These are phyloP conservation scores for Lepidotrigona ventralis DNA, from an alignment of 1,140 invertebrate genomes.

Conservation along the genomic window DNA sequence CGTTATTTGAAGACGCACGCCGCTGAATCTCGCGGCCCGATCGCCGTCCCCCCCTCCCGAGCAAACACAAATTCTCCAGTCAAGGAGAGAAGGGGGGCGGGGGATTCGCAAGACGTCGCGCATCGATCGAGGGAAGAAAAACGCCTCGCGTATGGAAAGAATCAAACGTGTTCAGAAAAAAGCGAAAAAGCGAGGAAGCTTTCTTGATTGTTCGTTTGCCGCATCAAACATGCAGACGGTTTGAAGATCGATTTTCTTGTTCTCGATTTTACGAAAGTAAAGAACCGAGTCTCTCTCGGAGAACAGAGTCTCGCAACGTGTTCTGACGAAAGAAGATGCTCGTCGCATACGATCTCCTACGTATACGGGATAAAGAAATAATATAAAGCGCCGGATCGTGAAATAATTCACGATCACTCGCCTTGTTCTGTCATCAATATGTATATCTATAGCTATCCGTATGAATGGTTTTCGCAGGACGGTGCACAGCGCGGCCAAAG, in stretches of 20 bases:
- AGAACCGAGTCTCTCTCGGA: neutral
- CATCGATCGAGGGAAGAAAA: neutral
- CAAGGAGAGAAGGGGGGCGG: neutral
- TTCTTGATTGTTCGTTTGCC: no score
- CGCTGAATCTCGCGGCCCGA: slow-evolving; percentile 47
- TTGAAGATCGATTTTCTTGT: neutral
- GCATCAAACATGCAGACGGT: no score
- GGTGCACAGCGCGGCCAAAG: neutral
- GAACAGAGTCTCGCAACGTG: no score
- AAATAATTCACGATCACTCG: neutral
- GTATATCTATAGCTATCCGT: neutral
- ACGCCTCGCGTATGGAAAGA: neutral
- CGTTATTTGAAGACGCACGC: slow-evolving; percentile 39
- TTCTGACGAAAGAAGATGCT: no score
- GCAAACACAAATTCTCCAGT: slow-evolving; percentile 1
- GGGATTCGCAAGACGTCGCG: neutral
- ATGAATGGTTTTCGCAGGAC: neutral
- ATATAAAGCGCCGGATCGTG: neutral
- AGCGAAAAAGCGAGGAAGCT: no score
- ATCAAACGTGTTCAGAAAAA: neutral
- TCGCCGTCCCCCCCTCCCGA: slow-evolving; percentile 33
- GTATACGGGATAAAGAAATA: neutral
- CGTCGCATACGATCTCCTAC: no score
- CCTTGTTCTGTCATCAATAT: slow-evolving; percentile 10
- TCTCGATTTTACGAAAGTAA: neutral